Conservation (phyloP, 2,888 invertebrate genomes). For the Himalopsyche tibetana region DNA sequence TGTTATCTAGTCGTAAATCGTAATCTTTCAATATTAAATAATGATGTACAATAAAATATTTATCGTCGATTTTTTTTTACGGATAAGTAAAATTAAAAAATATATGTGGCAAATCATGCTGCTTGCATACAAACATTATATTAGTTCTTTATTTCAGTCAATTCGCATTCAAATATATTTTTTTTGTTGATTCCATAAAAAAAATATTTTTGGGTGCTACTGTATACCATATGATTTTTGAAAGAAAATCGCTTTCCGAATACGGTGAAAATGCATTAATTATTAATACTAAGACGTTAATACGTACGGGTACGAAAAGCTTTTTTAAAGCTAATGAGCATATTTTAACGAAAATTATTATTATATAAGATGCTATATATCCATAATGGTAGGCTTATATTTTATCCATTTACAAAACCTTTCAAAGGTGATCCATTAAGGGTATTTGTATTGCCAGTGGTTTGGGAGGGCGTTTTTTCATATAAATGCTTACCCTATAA, state of each 20-base stretch:
- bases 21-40: no score
- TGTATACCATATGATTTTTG: neutral
- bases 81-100: no score
- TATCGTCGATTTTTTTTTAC: no score
- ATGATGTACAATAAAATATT: no score
- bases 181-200: no score
- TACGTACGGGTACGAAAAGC: neutral
- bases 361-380: neutral
- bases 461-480: neutral
- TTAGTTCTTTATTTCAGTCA: no score
- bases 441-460: constrained; percentile 21
- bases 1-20: no score
- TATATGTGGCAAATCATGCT: no score
- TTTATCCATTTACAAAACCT: constrained; percentile 26
- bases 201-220: no score
- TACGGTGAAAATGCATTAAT: neutral
- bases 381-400: constrained; percentile 20
- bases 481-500: neutral
- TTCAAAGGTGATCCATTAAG: constrained; percentile 29
- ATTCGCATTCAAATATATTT: no score
- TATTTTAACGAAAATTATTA: constrained; percentile 26
- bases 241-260: neutral
- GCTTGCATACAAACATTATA: no score
- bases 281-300: neutral
- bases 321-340: constrained; percentile 10